Evolutionary conservation across 2,113 vertebrate genomes (phyloP).

Genomic region (Lophius piscatorius): DNA sequence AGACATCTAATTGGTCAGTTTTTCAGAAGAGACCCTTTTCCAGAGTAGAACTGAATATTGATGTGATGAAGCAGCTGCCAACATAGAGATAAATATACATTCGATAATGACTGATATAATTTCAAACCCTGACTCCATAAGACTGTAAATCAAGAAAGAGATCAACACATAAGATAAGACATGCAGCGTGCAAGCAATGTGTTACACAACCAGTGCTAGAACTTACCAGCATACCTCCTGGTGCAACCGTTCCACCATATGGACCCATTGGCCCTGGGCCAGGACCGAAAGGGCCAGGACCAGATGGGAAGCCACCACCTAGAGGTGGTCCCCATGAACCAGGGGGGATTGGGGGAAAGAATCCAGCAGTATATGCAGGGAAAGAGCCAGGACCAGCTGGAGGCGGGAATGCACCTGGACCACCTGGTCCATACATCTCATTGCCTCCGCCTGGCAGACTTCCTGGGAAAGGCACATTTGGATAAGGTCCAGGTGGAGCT

Average conservation of each 20-base stretch:
- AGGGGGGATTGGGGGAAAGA: slow-evolving; percentile 75
- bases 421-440: slow-evolving; percentile 78
- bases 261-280: slow-evolving; percentile 71
- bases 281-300: slow-evolving; percentile 70
- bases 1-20: neutral
- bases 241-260: slow-evolving; percentile 74
- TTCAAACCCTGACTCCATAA: slow-evolving; percentile 4
- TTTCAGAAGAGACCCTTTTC: slow-evolving; percentile 4
- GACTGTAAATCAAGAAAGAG: neutral
- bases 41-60: no score
- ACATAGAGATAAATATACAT: no score
- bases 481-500: slow-evolving; percentile 77
- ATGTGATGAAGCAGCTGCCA: no score
- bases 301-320: slow-evolving; percentile 72
- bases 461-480: slow-evolving; percentile 73
- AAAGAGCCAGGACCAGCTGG: slow-evolving; percentile 65
- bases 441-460: slow-evolving; percentile 68
- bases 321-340: slow-evolving; percentile 79
- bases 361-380: slow-evolving; percentile 69
- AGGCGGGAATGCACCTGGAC: slow-evolving; percentile 72
- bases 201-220: neutral
- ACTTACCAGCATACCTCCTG: slow-evolving; percentile 81
- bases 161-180: slow-evolving; percentile 6
- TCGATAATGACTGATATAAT: no score
- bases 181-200: slow-evolving; percentile 30